Base-by-base conservation (phyloP, 2,888 invertebrate species). In the Herminia tarsipennalis region DNA sequence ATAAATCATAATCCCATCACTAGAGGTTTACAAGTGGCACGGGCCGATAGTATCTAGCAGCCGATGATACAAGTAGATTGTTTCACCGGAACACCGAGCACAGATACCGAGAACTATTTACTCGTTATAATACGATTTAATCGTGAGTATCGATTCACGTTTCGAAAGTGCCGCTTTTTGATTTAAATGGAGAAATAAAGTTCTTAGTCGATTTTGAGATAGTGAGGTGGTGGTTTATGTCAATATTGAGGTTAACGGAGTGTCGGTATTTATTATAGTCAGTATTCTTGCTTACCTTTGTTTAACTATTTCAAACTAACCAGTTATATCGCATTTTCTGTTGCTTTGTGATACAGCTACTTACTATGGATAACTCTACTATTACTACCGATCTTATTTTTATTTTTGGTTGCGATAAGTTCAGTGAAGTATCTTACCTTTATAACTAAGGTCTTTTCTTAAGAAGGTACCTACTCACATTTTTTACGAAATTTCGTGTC, bases 61-160 rank as follows among this genome's bases (percentile, higher is more conserved):
- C 76, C 81, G 88, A 89, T 88, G 88, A 86, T 86, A 88, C 89
- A 82, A 84, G 77, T 70, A 85, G 88, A 90, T 90, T 86, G 87
- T 88, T 87, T 86, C 83, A 79, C 87, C 81, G 76, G 76, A 76
- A 71, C 76, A 77, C 82, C 78, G 73, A 69, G 73, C 67, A 62
- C 67, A 58, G 77, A 77, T 75, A 75, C 74, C 59, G 70, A 60
- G 71, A 64, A 68, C 75, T 70, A 77, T 77, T 69, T 73, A 74
- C 75, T 72, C 75, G 76, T 78, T 80, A 78, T 79, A 76, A 69
- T 73, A 72, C 71, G 73, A 73, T 73, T 71, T 74, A 77, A 80
- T 81, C 78, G 76, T 75, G 76, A 75, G 70, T 67, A 75, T 76
- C 79, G 70, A 73, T 73, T 71, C 81, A 78, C 75, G 78, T 75